Conservation (phyloP, 1,140 invertebrate genomes). For the Drosophila serrata region DNA sequence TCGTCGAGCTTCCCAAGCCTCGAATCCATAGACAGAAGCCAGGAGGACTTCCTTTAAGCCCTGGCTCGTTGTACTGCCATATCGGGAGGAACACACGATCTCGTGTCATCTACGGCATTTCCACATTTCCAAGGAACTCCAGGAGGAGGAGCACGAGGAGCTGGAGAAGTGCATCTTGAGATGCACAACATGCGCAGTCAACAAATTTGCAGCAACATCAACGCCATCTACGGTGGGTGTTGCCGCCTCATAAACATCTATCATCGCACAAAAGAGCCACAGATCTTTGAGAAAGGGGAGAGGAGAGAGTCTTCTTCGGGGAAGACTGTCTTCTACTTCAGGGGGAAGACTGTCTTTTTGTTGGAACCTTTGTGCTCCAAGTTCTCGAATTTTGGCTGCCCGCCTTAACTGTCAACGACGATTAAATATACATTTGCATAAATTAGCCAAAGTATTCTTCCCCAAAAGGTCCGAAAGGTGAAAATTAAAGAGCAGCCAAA, state of each 20-base stretch:
- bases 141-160: not conserved
- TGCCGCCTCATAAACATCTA: conserved; percentile 81
- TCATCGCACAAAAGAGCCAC: conserved; percentile 67
- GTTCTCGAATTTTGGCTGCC: conserved; percentile 42
- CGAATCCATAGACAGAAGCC: conserved; percentile 1
- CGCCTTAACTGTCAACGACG: conserved; percentile 83
- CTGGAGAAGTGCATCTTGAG: conserved; percentile 46
- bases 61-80: conserved; percentile 20
- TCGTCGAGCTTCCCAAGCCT: conserved; percentile 8
- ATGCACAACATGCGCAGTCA: conserved; percentile 78
- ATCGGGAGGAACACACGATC: conserved; percentile 47
- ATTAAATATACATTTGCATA: conserved; percentile 85
- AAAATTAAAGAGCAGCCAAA: conserved; percentile 76
- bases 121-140: conserved; percentile 45
- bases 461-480: conserved; percentile 57
- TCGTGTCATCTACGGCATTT: conserved; percentile 54
- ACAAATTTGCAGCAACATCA: conserved; percentile 77
- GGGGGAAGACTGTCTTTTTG: conserved; percentile 9
- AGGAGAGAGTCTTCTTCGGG: no score
- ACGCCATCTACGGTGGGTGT: conserved; percentile 79
- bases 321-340: not conserved
- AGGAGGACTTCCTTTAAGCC: conserved; percentile 25
- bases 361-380: conserved; percentile 25
- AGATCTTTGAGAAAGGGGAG: not conserved
- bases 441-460: conserved; percentile 70